Percentiles rank a stretch among this genome's conserved stretches.
These are phyloP conservation scores for Drosophila rhopaloa DNA, from an alignment of 1,140 invertebrate genomes.

Conservation along the genomic window DNA sequence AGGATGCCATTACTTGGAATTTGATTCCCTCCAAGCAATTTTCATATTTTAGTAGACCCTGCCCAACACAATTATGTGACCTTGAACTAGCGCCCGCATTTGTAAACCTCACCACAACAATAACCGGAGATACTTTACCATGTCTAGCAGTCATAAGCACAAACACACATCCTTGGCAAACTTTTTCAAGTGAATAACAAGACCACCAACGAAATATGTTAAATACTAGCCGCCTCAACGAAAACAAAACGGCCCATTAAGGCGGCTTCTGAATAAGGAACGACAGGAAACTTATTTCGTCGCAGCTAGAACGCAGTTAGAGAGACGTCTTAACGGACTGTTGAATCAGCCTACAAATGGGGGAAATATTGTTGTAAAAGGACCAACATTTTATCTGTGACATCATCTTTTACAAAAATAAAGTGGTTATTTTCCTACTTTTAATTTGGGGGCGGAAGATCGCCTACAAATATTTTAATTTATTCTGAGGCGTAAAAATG, in stretches of 20 bases:
- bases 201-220: slow-evolving; percentile 55
- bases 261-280: slow-evolving; percentile 18
- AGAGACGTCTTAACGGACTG: neutral
- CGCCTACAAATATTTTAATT: too few species aligned
- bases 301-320: slow-evolving; percentile 23
- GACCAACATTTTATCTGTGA: neutral
- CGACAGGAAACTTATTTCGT: slow-evolving; percentile 57
- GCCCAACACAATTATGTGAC: slow-evolving; percentile 15
- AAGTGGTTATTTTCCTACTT: neutral
- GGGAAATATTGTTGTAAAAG: too few species aligned
- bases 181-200: slow-evolving; percentile 54
- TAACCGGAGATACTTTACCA: slow-evolving; percentile 20
- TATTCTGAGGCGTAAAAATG: too few species aligned
- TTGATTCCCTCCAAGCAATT: slow-evolving; percentile 37
- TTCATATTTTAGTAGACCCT: slow-evolving; percentile 41
- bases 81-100: slow-evolving; percentile 30
- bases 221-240: slow-evolving; percentile 43
- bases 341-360: neutral
- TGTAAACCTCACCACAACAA: slow-evolving; percentile 10
- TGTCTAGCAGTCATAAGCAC: slow-evolving; percentile 23
- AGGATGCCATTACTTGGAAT: slow-evolving; percentile 38
- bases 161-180: slow-evolving; percentile 62
- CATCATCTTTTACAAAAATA: neutral
- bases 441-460: too few species aligned
- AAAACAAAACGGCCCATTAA: slow-evolving; percentile 44